Conservation (phyloP, 30 jellyfish, hydroid and myxozoan genomes). For the Calvadosia cruxmelitensis region DNA sequence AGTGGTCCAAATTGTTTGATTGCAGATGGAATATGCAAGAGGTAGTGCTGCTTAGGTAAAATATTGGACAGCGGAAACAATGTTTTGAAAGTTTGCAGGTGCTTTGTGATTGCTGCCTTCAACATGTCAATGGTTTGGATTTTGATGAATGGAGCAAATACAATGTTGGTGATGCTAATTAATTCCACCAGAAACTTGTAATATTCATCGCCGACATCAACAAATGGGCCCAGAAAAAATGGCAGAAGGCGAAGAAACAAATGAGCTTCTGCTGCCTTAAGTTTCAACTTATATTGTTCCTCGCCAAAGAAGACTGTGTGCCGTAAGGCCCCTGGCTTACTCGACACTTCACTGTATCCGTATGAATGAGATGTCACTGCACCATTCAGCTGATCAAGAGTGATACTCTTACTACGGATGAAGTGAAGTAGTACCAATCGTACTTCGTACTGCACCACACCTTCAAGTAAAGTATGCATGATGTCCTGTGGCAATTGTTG, state of each 20-base stretch:
- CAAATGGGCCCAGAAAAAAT: neutral
- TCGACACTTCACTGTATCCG: neutral
- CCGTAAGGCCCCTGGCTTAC: neutral
- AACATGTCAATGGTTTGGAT: slow-evolving; percentile 7
- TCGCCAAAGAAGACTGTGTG: neutral
- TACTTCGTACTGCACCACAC: slow-evolving; percentile 10
- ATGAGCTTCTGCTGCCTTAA: neutral
- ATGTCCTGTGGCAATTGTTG: slow-evolving; percentile 12
- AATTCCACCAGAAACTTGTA: slow-evolving; percentile 9
- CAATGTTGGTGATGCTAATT: slow-evolving; percentile 5
- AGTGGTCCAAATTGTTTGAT: neutral
- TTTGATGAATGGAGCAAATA: slow-evolving; percentile 25
- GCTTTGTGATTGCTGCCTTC: slow-evolving; percentile 7
- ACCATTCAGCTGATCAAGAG: no score
- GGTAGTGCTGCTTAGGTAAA: neutral
- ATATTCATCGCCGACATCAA: slow-evolving; percentile 1
- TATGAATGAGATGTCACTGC: neutral
- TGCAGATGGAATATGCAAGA: neutral
- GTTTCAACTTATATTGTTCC: neutral
- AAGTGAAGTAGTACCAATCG: neutral
- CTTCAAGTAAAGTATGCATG: slow-evolving; percentile 6
- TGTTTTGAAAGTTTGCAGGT: neutral
- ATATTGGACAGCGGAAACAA: neutral
- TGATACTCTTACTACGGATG: no score
- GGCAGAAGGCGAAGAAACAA: neutral